Evolutionary conservation across 1,140 invertebrate genomes (phyloP), one percentile per base, ranked within the genome.

Genomic region (Drosophila rufa): DNA sequence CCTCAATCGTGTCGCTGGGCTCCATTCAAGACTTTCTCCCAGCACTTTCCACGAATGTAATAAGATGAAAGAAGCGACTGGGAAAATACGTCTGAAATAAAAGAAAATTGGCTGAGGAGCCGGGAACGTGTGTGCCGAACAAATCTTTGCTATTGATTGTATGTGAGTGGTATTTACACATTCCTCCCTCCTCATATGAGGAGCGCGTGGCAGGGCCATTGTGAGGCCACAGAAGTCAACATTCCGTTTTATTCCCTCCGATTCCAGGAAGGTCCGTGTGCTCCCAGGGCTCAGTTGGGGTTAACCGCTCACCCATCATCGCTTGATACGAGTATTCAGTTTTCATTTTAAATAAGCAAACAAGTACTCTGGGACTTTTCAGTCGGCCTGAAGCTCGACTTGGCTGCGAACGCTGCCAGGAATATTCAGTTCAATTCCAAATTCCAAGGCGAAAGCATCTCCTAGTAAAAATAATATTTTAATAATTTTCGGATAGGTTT

Each of bases 131-230:
- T 90, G 89, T 90, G 74, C 78, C 60, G 66, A 81, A 75, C n/a
- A 58, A 75, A 79, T 81, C 79, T 74, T 62, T 60, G 36, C 80
- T 75, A 89, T 89, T 89, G 80, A 89, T 84, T 89, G 68, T 80
- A 61, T 55, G 36, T 53, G 51, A 57, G 48, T 45, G 67, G 56
- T 77, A 61, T 61, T 69, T 69, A 69, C 57, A 69, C 66, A 70
- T 64, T 61, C 30, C 22, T 57, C 43, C 64, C 17, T 73, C 36
- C 15, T 19, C 33, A n/a, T 25, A 43, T 62, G 46, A 11, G 53
- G 4, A 33, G n/a, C 42, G 70, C 42, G 36, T 75, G 71, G 53
- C 36, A 19, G 40, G 33, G 19, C 60, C 40, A 77, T 69, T 77
- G 74, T 64, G 45, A 60, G 43, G 50, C 45, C 74, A 69, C 75